phyloP scores from a whole-genome alignment of 2,888 invertebrate species.

The Spodoptera exigua region DNA sequence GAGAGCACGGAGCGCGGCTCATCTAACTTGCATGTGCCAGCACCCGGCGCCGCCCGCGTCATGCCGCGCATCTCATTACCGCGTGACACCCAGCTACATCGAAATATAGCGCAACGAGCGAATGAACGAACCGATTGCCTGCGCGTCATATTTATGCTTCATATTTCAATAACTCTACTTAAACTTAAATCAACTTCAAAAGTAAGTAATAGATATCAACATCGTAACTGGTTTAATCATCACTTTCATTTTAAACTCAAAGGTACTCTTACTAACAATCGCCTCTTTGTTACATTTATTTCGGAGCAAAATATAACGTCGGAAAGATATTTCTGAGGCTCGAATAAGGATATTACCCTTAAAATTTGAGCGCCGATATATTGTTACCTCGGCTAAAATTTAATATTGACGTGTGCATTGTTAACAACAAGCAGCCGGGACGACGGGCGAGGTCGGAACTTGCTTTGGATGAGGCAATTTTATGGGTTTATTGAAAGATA shows the following conservation, averaged over 20 bases:
- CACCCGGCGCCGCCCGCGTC: conserved; percentile 63
- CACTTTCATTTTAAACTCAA: no score
- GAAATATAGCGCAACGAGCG: conserved; percentile 34
- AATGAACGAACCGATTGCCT: conserved; percentile 23
- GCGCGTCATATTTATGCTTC: background rate
- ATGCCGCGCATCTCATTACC: conserved; percentile 70
- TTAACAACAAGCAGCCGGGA: conserved; percentile 70
- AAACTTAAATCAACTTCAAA: no score
- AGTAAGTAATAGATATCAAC: no score
- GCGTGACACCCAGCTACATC: conserved; percentile 35
- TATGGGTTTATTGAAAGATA: conserved; percentile 84
- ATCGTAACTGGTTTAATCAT: no score
- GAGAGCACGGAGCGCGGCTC: conserved; percentile 65
- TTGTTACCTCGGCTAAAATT: conserved; percentile 79
- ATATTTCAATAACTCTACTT: no score
- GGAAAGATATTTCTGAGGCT: conserved; percentile 69
- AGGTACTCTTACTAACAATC: conserved; percentile 56
- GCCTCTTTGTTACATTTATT: conserved; percentile 73
- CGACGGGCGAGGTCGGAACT: conserved; percentile 64
- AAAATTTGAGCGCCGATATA: conserved; percentile 80
- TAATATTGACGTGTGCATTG: conserved; percentile 81
- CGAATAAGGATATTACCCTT: conserved; percentile 76
- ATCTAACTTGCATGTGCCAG: conserved; percentile 79
- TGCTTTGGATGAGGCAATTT: conserved; percentile 76
- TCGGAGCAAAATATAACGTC: conserved; percentile 76